These are phyloP conservation scores for Loriculus beryllinus DNA, from an alignment of 2,797 vertebrate species.

Conservation along the genomic window DNA sequence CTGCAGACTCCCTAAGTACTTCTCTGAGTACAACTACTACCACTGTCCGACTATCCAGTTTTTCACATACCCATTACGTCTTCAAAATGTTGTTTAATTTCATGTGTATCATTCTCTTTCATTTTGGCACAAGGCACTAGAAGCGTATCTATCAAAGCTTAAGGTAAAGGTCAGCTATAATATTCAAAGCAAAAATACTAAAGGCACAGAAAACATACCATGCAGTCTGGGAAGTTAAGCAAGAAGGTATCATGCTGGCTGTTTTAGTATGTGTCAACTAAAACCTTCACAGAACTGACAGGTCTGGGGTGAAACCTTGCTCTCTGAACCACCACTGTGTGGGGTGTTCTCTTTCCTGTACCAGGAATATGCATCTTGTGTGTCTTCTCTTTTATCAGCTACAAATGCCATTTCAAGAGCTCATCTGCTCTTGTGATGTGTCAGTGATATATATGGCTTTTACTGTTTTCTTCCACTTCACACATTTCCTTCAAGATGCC, in stretches of 20 bases:
- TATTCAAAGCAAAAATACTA: neutral
- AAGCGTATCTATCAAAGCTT: neutral
- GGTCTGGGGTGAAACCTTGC: neutral
- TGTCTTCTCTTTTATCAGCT: neutral
- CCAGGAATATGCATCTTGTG: rapidly evolving
- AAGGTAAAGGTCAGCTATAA: neutral
- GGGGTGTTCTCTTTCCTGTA: neutral
- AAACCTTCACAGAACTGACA: neutral
- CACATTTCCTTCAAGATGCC: neutral
- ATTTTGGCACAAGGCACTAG: neutral
- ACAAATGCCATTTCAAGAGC: neutral
- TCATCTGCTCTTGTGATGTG: neutral
- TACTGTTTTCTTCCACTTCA: neutral
- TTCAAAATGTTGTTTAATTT: neutral
- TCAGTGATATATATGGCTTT: neutral
- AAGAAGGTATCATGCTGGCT: neutral
- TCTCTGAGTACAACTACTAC: neutral
- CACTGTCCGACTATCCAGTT: neutral
- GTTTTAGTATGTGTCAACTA: neutral
- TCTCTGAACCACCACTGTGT: rapidly evolving
- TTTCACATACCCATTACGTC: neutral
- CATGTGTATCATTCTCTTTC: neutral
- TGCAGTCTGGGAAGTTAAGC: neutral
- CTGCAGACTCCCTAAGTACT: neutral
- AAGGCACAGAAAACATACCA: neutral